These are phyloP conservation scores for Ginglymostoma cirratum DNA, from an alignment of 2,113 vertebrate genomes.

Conservation along the genomic window DNA sequence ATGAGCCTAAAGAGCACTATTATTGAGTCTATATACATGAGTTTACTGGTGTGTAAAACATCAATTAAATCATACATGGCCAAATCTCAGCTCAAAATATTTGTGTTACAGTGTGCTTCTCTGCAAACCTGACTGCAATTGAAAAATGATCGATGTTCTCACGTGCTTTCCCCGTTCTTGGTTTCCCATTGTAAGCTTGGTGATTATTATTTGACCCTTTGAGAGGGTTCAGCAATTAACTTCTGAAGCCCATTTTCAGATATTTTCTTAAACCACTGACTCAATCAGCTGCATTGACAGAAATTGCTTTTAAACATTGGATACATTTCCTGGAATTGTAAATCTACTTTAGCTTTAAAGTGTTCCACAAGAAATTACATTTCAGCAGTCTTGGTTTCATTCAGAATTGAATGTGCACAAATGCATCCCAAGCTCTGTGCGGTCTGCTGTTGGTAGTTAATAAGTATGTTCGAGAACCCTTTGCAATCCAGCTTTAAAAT, in stretches of 20 bases:
- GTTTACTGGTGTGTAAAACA: background rate
- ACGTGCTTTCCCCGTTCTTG: background rate
- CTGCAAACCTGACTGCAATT: background rate
- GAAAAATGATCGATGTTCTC: background rate
- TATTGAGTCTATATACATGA: background rate
- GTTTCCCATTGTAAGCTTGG: background rate
- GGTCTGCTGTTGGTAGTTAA: background rate
- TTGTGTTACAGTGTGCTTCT: background rate
- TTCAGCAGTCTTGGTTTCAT: background rate
- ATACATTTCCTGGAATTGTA: background rate
- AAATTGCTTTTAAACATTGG: background rate
- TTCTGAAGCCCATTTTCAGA: background rate
- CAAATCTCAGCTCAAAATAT: background rate
- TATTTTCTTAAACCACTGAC: constrained; percentile 3
- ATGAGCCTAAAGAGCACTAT: too few relatives aligned
- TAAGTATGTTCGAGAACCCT: constrained; percentile 20
- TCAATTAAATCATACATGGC: background rate
- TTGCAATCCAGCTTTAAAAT: constrained; percentile 20
- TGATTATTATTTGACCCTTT: background rate
- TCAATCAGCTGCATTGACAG: background rate
- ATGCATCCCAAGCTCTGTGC: background rate
- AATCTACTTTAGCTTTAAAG: background rate
- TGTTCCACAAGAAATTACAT: background rate
- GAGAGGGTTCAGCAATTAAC: background rate
- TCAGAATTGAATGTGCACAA: constrained; percentile 10